phyloP scores from a whole-genome alignment of 2,797 vertebrate genomes.

The Poeciliopsis turneri region DNA sequence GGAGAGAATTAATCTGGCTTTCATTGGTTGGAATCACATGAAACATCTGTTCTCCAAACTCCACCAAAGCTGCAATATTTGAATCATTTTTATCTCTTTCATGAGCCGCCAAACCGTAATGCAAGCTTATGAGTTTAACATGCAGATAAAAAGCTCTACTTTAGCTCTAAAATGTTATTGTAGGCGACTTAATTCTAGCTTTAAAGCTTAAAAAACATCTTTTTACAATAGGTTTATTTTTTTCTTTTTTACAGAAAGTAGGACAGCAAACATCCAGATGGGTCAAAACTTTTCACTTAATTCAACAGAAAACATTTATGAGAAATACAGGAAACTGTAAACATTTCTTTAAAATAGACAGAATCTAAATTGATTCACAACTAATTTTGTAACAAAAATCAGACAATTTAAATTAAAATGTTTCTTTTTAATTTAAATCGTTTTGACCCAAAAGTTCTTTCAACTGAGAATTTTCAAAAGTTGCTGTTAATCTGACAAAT shows the following conservation, averaged over 20 bases:
- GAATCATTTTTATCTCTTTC: neutral
- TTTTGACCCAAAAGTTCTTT: neutral
- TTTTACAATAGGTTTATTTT: neutral
- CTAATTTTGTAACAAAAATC: neutral
- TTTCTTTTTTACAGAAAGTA: neutral
- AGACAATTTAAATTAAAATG: neutral
- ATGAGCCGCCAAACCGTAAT: neutral
- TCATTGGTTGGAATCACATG: neutral
- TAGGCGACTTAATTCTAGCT: neutral
- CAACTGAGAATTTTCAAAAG: neutral
- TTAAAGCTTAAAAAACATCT: neutral
- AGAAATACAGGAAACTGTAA: neutral
- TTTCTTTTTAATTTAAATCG: neutral
- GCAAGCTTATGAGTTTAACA: neutral
- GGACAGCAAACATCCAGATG: neutral
- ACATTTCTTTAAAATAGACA: neutral
- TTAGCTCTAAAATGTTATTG: neutral
- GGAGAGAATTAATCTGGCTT: neutral
- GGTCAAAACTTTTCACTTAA: neutral
- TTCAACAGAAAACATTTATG: neutral
- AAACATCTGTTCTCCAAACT: slow-evolving; percentile 1
- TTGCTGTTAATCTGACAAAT: neutral
- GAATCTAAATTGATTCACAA: neutral
- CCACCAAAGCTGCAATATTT: neutral
- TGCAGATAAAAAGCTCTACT: neutral